Evolutionary conservation across 1,140 invertebrate genomes (phyloP).

Genomic region (Episyrphus balteatus): DNA sequence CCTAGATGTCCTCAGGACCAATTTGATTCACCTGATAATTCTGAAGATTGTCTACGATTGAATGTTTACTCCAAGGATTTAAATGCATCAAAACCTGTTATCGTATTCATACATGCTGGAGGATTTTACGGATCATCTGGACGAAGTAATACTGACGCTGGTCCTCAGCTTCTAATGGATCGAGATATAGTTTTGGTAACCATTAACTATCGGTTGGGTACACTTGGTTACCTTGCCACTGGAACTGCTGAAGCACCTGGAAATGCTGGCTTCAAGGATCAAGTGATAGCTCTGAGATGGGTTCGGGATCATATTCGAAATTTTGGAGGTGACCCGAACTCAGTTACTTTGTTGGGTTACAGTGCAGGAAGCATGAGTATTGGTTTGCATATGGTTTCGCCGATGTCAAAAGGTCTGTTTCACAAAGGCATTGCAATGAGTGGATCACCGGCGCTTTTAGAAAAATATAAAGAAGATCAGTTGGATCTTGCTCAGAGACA

Average conservation of each 20-base stretch:
- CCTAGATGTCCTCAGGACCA: conserved; percentile 36
- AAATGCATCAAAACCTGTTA: conserved; percentile 29
- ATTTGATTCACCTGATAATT: conserved; percentile 12
- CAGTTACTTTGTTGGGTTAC: conserved; percentile 55
- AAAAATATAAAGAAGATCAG: conserved; percentile 37
- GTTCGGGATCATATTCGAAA: conserved; percentile 54
- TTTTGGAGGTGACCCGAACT: conserved; percentile 55
- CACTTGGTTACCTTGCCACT: conserved; percentile 48
- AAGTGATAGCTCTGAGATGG: conserved; percentile 61
- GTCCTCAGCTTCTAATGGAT: conserved; percentile 46
- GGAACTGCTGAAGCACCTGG: conserved; percentile 48
- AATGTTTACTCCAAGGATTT: conserved; percentile 45
- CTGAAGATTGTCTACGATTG: conserved; percentile 55
- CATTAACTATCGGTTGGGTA: conserved; percentile 52
- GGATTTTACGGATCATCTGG: conserved; percentile 38
- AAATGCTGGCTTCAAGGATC: conserved; percentile 60
- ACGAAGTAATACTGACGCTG: conserved; percentile 29
- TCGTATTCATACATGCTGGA: conserved; percentile 42
- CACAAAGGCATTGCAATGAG: conserved; percentile 44
- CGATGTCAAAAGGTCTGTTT: conserved; percentile 42
- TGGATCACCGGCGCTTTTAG: conserved; percentile 37
- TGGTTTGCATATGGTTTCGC: conserved; percentile 40
- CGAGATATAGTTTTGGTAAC: conserved; percentile 50
- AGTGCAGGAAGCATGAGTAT: conserved; percentile 45
- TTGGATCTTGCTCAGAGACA: conserved; percentile 45